Evolutionary conservation across 2,888 invertebrate genomes (phyloP).

Genomic region (Drosophila barbarae): DNA sequence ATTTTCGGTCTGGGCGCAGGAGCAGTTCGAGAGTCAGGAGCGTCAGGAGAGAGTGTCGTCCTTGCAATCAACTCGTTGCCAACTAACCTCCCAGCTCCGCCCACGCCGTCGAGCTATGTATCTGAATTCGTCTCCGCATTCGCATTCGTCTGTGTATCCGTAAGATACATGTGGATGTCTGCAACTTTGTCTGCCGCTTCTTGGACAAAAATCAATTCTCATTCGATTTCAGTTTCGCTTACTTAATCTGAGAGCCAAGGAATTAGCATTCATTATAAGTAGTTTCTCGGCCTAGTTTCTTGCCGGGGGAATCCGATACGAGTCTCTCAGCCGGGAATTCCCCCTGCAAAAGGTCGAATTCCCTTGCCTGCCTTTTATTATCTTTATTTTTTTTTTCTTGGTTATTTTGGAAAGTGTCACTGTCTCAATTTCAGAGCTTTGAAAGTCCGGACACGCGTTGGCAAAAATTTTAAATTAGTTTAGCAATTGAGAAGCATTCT

Average conservation of each 20-base stretch:
- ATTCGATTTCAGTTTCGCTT: conserved; percentile 55
- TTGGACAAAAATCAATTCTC: conserved; percentile 60
- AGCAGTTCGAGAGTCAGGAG: conserved; percentile 11
- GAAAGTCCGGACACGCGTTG: conserved; percentile 57
- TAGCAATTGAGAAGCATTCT: conserved; percentile 62
- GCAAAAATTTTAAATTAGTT: conserved; percentile 72
- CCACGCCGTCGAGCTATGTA: conserved; percentile 9
- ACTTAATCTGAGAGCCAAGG: conserved; percentile 57
- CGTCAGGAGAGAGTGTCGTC: conserved; percentile 14
- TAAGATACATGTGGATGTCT: conserved; percentile 53
- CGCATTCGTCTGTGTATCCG: conserved; percentile 19
- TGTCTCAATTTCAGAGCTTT: conserved; percentile 55
- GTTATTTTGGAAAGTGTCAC: conserved; percentile 31
- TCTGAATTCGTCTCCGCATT: conserved; percentile 11
- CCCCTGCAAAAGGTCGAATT: conserved; percentile 45
- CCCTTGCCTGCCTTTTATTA: conserved; percentile 3
- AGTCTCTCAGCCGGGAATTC: conserved; percentile 28
- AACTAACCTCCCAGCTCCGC: conserved; percentile 15
- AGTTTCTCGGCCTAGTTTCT: conserved; percentile 45
- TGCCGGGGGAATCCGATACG: conserved; percentile 1
- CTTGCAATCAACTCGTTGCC: conserved; percentile 51
- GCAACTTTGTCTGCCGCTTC: conserved; percentile 52
- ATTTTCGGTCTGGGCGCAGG: conserved; percentile 63
- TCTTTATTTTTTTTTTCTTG: background rate
- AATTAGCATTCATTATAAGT: conserved; percentile 65